These are phyloP conservation scores for Zootoca vivipara DNA, from an alignment of 2,113 vertebrate species.

Conservation along the genomic window DNA sequence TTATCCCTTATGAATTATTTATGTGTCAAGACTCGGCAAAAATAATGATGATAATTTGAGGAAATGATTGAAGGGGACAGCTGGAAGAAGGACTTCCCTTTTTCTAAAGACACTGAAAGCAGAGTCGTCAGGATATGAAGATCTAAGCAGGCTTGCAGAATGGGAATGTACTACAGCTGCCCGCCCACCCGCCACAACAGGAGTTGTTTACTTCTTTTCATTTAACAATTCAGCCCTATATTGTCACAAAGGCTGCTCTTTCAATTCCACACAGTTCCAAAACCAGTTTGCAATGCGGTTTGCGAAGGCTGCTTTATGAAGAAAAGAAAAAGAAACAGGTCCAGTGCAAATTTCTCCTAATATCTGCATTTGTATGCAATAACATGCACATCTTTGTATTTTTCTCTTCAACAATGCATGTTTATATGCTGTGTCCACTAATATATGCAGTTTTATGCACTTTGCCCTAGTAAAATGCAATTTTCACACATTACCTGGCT, in stretches of 20 bases:
- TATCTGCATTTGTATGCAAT: too few relatives aligned
- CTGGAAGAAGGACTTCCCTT: slow-evolving; percentile 45
- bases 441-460: too few relatives aligned
- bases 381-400: too few relatives aligned
- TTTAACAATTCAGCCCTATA: neutral
- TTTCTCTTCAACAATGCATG: too few relatives aligned
- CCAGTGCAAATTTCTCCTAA: too few relatives aligned
- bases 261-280: neutral
- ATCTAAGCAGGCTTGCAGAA: neutral
- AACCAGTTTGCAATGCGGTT: neutral
- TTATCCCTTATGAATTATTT: slow-evolving; percentile 80
- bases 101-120: slow-evolving; percentile 1
- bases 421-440: too few relatives aligned
- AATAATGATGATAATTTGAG: slow-evolving; percentile 67
- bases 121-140: slow-evolving; percentile 23
- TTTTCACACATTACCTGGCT: too few relatives aligned
- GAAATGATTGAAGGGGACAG: slow-evolving; percentile 68
- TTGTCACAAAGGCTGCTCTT: neutral
- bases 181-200: neutral
- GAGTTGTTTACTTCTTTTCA: neutral
- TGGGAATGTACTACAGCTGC: neutral
- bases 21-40: slow-evolving; percentile 74
- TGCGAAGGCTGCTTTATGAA: neutral
- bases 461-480: too few relatives aligned
- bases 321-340: neutral